Conservation (phyloP, 2,113 vertebrate genomes). For the Tachysurus vachellii region DNA sequence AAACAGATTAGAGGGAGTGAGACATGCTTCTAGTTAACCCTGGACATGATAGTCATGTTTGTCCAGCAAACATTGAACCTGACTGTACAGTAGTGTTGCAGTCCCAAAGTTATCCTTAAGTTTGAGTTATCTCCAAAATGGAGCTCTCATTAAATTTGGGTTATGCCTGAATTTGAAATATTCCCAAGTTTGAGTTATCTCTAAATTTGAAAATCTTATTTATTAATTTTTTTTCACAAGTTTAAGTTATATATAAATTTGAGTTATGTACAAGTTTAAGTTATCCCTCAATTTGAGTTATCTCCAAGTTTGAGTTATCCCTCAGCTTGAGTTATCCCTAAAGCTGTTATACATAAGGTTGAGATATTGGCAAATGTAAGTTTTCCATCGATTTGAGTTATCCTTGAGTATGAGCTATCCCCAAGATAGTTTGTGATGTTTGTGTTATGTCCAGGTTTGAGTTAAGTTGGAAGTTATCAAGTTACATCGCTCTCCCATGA, state of each 20-base stretch:
- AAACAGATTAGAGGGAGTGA: conserved; percentile 40
- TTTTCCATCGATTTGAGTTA: neutral
- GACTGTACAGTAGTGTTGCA: neutral
- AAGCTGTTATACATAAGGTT: neutral
- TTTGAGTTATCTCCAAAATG: neutral
- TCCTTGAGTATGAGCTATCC: neutral
- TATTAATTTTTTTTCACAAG: neutral
- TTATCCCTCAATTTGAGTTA: neutral
- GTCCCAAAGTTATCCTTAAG: neutral
- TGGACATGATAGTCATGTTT: neutral
- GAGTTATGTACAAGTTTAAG: neutral
- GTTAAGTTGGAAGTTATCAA: neutral
- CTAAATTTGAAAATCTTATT: neutral
- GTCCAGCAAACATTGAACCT: neutral
- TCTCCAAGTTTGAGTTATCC: neutral
- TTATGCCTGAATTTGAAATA: too few species aligned
- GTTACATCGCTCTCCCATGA: neutral
- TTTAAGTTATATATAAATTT: neutral
- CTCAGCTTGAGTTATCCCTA: neutral
- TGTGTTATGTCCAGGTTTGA: neutral
- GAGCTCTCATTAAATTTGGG: too few species aligned
- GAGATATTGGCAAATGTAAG: neutral
- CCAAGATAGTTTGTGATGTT: neutral
- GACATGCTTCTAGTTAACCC: neutral
- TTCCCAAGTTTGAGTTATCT: neutral